A percentile compares a stretch with the other conserved stretches of the same genome.
Evolutionary conservation across 1,140 invertebrate genomes (phyloP).

Genomic region (Lysiphlebus fabarum): DNA sequence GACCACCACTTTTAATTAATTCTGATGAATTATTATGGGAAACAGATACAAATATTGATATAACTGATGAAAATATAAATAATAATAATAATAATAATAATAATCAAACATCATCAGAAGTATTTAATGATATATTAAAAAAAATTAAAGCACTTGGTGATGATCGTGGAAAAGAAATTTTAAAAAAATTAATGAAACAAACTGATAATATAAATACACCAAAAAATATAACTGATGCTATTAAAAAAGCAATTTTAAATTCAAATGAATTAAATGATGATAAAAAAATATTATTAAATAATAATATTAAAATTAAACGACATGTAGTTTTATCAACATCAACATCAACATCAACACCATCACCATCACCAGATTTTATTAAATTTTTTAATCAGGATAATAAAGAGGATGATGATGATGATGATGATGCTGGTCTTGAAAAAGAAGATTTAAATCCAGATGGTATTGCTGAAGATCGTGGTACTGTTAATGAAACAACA

Average conservation of each 20-base stretch:
- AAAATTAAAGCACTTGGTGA: constrained; percentile 58
- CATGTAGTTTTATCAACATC: constrained; percentile 47
- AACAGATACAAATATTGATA: neutral
- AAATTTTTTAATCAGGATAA: constrained; percentile 61
- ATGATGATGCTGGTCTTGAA: constrained; percentile 60
- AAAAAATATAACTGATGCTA: constrained; percentile 26
- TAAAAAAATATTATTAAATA: constrained; percentile 25
- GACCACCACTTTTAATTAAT: constrained; percentile 28
- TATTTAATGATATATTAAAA: constrained; percentile 59
- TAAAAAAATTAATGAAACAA: constrained; percentile 53
- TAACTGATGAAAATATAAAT: too few relatives aligned
- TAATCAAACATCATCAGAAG: constrained; percentile 54
- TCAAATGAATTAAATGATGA: constrained; percentile 26
- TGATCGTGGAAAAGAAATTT: constrained; percentile 54
- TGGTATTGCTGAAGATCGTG: constrained; percentile 63
- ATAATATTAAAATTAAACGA: constrained; percentile 28
- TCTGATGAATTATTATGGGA: constrained; percentile 14
- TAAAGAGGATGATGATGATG: constrained; percentile 61
- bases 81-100: neutral
- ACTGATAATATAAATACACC: constrained; percentile 33
- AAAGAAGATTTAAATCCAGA: constrained; percentile 57
- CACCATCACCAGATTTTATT: constrained; percentile 24
- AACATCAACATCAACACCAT: too few relatives aligned
- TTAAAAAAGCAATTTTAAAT: constrained; percentile 31
- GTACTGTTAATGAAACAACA: constrained; percentile 61